phyloP scores from a whole-genome alignment of 1,140 invertebrate species.

The Prorops nasuta region DNA sequence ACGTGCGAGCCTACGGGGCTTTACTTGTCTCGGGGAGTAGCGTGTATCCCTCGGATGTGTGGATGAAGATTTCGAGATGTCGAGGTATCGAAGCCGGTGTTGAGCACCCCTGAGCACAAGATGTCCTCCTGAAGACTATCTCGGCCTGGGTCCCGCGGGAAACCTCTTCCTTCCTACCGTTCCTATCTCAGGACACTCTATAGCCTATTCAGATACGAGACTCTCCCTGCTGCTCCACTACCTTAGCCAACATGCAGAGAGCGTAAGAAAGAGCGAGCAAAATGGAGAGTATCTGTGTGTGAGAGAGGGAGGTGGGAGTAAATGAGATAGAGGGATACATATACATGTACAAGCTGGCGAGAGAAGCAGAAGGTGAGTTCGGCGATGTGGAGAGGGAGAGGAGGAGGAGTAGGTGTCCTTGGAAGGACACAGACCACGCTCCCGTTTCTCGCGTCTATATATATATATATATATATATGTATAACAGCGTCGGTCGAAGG shows the following conservation, averaged over 20 bases:
- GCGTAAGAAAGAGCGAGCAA: slow-evolving; percentile 14
- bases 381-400: too few relatives aligned
- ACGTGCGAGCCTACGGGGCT: slow-evolving; percentile 25
- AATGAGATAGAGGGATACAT: not conserved
- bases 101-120: slow-evolving; percentile 44
- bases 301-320: slow-evolving; percentile 7
- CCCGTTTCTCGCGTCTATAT: too few relatives aligned
- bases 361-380: slow-evolving; percentile 5
- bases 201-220: slow-evolving; percentile 54
- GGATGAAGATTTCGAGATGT: not conserved
- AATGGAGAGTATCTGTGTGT: too few relatives aligned
- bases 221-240: slow-evolving; percentile 37
- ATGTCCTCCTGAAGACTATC: slow-evolving; percentile 56
- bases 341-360: too few relatives aligned
- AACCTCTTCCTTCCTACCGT: slow-evolving; percentile 49
- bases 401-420: too few relatives aligned
- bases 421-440: too few relatives aligned
- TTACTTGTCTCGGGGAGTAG: slow-evolving; percentile 23
- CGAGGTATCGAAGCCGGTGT: slow-evolving; percentile 27
- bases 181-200: slow-evolving; percentile 55
- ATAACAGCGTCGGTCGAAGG: too few relatives aligned
- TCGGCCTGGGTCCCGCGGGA: slow-evolving; percentile 51
- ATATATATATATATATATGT: too few relatives aligned
- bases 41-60: slow-evolving; percentile 18
- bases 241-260: slow-evolving; percentile 24